Evolutionary conservation across 2,113 vertebrate species (phyloP), one percentile per base, ranked within the genome.

Genomic region (Oenanthe oenanthe): DNA sequence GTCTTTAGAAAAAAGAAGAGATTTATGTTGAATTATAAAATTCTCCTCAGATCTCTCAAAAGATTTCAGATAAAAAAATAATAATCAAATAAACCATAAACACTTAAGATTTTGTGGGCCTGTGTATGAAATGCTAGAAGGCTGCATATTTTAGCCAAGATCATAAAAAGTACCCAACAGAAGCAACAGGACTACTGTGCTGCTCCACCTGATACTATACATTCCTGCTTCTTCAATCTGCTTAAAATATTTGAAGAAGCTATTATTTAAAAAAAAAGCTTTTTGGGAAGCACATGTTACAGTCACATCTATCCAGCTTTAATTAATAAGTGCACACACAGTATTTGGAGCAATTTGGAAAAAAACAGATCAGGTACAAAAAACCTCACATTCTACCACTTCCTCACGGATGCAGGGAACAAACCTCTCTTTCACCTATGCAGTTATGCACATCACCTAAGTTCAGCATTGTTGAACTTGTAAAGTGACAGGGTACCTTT

Each of bases 401-500:
- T 85, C 53, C 48, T 31, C 31, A 19, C 1, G 4, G 32, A 36
- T 9, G 8, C 4, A 38, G 31, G 28, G 62, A 88, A 58, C 15
- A 80, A 61, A 36, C 3, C 22, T 14, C 28, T 73, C 40, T 67
- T 45, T 28, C 17, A 43, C 12, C 8, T 9, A 12, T 1, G 0
- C 5, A 19, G 11, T 72, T 34, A n/a, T 0, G 6, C 31, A 21
- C 19, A 42, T 1, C 2, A 0, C 4, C 0, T 3, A 31, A 67
- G 4, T 7, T 71, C 19, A 66, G 65, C 61, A 40, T 0, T 21
- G 51, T 0, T 51, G 12, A 87, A 47, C n/a, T 56, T 63, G 1
- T 12, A 1, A 50, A 79, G 70, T 8, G 36, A 14, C 34, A 12
- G 7, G 3, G 24, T 97, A 99, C 99, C 99, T 99, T 99, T 99